phyloP scores from a whole-genome alignment of 2,797 vertebrate species.

The Xiphophorus birchmanni region DNA sequence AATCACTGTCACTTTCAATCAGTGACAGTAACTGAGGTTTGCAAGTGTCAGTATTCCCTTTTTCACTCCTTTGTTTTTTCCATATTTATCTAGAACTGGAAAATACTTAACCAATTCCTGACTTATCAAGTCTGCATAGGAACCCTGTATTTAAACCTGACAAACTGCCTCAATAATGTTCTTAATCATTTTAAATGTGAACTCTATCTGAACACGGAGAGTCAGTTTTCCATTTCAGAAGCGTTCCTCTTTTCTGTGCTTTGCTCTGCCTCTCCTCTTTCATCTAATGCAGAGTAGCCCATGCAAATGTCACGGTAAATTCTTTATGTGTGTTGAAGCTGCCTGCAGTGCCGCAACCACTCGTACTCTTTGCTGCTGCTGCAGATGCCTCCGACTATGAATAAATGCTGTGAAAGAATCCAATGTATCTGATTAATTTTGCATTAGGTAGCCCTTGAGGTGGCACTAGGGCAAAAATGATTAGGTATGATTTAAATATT shows the following conservation, averaged over 20 bases:
- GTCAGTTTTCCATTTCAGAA: slow-evolving; percentile 35
- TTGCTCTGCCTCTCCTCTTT: slow-evolving; percentile 23
- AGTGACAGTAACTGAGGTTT: not conserved
- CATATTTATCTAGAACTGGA: not conserved
- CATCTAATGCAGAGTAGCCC: slow-evolving; percentile 37
- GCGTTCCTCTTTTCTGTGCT: slow-evolving; percentile 25
- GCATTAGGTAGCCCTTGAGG: slow-evolving; percentile 18
- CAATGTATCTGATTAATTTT: slow-evolving; percentile 28
- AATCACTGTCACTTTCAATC: too few species aligned
- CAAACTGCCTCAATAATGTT: slow-evolving; percentile 31
- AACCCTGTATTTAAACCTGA: slow-evolving; percentile 1
- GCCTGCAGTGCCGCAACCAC: slow-evolving; percentile 57
- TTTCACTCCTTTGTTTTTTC: slow-evolving; percentile 28
- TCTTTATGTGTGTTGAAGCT: slow-evolving; percentile 66
- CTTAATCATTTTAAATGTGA: slow-evolving; percentile 41
- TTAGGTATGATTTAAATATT: slow-evolving; percentile 44
- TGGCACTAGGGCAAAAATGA: slow-evolving; percentile 28
- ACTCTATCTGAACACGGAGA: slow-evolving; percentile 35
- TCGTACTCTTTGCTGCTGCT: slow-evolving; percentile 22
- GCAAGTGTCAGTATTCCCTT: not conserved
- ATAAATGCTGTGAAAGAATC: slow-evolving; percentile 12
- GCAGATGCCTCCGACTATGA: slow-evolving; percentile 7
- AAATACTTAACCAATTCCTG: not conserved
- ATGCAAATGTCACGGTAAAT: slow-evolving; percentile 74
- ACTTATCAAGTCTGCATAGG: not conserved